A percentile compares a stretch with the other conserved stretches of the same genome.
Conservation (phyloP, 2,888 invertebrate species). For the Orchesellides sinensis region DNA sequence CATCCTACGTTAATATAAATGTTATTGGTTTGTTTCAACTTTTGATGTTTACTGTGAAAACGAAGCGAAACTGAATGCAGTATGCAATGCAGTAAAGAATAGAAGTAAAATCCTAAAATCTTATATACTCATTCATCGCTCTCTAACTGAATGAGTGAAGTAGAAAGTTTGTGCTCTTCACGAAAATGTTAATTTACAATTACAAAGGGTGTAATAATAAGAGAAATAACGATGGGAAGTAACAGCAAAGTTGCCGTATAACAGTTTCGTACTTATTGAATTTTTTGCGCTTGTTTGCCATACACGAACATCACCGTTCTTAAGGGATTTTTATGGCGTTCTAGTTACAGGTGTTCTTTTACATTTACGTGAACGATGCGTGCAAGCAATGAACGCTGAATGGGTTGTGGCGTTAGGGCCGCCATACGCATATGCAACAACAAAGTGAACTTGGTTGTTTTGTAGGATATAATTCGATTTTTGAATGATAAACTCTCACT, state of each 20-base stretch:
- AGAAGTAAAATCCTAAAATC: no score
- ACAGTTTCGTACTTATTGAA: conserved; percentile 40
- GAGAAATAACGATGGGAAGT: conserved; percentile 53
- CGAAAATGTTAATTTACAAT: conserved; percentile 44
- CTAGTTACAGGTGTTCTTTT: no score
- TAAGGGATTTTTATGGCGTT: neutral
- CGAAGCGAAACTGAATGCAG: neutral
- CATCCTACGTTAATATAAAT: no score
- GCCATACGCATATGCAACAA: no score
- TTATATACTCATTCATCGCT: neutral
- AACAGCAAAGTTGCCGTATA: conserved; percentile 31
- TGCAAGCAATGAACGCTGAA: no score
- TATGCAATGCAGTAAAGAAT: neutral
- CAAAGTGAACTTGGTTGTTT: no score
- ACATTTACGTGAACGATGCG: no score
- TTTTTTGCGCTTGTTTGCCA: conserved; percentile 23
- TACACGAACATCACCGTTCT: neutral
- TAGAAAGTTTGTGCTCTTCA: conserved; percentile 58
- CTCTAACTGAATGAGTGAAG: conserved; percentile 5
- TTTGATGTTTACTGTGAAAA: conserved; percentile 8
- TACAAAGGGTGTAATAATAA: conserved; percentile 24
- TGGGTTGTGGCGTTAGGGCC: no score
- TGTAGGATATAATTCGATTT: no score
- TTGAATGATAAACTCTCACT: neutral
- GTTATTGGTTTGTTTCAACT: neutral